Conservation (phyloP, 2,113 vertebrate species). For the Scolopax mira region DNA sequence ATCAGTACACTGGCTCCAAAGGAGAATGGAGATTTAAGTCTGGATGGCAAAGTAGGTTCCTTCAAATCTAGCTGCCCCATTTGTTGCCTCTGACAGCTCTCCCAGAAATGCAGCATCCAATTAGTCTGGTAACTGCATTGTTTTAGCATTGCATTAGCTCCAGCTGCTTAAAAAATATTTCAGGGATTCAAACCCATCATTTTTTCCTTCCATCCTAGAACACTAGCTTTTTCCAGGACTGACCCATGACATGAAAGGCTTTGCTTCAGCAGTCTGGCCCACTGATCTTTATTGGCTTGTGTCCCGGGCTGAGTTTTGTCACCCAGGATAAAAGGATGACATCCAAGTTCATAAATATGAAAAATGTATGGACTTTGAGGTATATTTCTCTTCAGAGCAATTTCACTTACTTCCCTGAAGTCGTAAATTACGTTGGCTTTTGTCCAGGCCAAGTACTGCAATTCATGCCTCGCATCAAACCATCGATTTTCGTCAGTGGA, state of each 20-base stretch:
- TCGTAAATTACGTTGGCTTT: not conserved
- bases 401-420: not conserved
- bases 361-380: not conserved
- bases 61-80: not conserved
- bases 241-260: not conserved
- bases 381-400: not conserved
- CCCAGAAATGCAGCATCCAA: not conserved
- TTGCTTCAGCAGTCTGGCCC: not conserved
- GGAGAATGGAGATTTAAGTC: not conserved
- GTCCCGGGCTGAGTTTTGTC: constrained; percentile 1
- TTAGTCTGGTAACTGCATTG: not conserved
- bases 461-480: not conserved
- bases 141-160: not conserved
- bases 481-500: not conserved
- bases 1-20: not conserved
- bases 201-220: not conserved
- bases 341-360: not conserved
- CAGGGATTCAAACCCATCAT: not conserved
- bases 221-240: not conserved
- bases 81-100: not conserved
- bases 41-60: not conserved
- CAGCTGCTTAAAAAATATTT: not conserved
- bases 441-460: not conserved
- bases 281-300: not conserved
- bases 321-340: not conserved